These are phyloP conservation scores for Drosophila pallidifrons DNA, from an alignment of 1,140 invertebrate genomes.

Conservation along the genomic window DNA sequence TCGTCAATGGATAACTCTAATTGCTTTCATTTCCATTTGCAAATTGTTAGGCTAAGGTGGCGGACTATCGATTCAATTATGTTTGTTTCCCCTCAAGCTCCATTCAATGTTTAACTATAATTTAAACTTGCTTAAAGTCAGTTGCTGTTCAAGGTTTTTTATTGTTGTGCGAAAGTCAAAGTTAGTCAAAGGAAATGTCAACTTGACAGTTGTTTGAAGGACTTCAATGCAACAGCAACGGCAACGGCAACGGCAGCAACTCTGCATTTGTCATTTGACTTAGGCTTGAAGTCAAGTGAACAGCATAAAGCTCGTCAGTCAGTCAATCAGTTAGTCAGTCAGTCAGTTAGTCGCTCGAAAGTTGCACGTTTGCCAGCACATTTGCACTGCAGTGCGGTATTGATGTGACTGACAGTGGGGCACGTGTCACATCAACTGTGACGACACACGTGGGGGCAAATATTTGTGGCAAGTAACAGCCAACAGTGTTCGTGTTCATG, in stretches of 20 bases:
- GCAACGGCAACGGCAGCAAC: too few relatives aligned
- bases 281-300: not conserved
- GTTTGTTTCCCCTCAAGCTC: too few relatives aligned
- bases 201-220: not conserved
- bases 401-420: constrained; percentile 34
- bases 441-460: constrained; percentile 52
- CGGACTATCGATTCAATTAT: too few relatives aligned
- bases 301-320: not conserved
- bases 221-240: too few relatives aligned
- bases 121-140: not conserved
- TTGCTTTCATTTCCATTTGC: too few relatives aligned
- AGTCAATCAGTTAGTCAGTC: too few relatives aligned
- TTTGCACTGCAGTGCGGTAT: constrained; percentile 61
- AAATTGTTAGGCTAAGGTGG: too few relatives aligned
- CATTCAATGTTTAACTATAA: too few relatives aligned
- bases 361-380: constrained; percentile 52
- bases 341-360: not conserved
- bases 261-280: not conserved
- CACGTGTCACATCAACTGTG: constrained; percentile 68
- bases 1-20: too few relatives aligned
- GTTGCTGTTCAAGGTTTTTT: not conserved
- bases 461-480: constrained; percentile 46
- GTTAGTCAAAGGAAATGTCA: constrained; percentile 5
- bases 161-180: not conserved
- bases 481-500: constrained; percentile 44